Base-by-base conservation (phyloP, 2,888 invertebrate species). In the Apamea anceps region DNA sequence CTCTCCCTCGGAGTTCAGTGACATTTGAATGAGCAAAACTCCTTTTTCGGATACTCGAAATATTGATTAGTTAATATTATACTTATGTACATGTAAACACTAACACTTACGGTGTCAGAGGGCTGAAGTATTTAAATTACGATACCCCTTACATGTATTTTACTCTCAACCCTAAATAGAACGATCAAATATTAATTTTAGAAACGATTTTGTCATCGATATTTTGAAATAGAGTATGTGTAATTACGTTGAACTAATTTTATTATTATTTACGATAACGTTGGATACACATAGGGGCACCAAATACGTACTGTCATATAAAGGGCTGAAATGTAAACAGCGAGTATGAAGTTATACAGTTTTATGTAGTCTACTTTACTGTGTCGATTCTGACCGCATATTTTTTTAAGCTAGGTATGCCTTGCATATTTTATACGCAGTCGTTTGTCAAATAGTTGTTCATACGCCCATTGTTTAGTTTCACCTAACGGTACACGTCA, bases 211-310 rank as follows among this genome's bases (percentile, higher is more conserved):
- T 77, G 25, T 25, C 45, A 28, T 54, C 28, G 78, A 65, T 70
- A 42, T 51, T 70, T n/a, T 28, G 18, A 60, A 71, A 21, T 45
- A 66, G 13, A 65, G 3, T 66, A 42, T 7, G 15, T 54, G 4
- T 68, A 75, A 68, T 63, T 67, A 68, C 48, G 65, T 77, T 77
- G 37, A 70, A 70, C 15, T 68, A 48, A 68, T 63, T 65, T 70
- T 60, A 68, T 66, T 37, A 51, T 45, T 28, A 66, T 12, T 12
- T 67, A 62, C 5, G 32, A 42, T 32, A 32, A 25, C 18, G 8
- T 62, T 62, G 7, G 7, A 51, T 66, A 81, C 10, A 51, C 21
- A 15, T 45, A 80, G 45, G n/a, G 54, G 54, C 57, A 73, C 37
- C 21, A 45, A 66, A 66, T 60, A 81, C 32, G 8, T 57, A 18